Percentiles rank a stretch among this genome's conserved stretches.
phyloP scores from a whole-genome alignment of 1,140 invertebrate species.

The Plutomurus gul region DNA sequence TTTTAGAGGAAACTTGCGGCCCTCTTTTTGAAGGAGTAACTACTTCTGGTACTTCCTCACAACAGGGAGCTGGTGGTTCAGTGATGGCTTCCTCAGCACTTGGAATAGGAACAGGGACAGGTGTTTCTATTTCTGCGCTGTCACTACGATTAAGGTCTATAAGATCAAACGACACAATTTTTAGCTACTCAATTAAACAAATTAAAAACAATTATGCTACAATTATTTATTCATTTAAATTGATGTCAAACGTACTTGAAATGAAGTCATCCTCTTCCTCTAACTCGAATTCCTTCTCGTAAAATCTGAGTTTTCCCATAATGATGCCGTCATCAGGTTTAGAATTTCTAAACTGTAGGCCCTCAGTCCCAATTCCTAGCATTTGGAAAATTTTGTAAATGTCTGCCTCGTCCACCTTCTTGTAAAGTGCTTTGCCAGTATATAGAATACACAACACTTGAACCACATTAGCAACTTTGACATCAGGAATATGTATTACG shows the following conservation, averaged over 20 bases:
- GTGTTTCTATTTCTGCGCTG: too few species aligned
- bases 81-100: too few species aligned
- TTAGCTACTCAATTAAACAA: neutral
- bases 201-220: neutral
- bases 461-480: neutral
- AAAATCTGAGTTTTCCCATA: neutral
- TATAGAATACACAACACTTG: conserved; percentile 1
- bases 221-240: neutral
- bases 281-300: neutral
- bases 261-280: neutral
- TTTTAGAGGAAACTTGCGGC: neutral
- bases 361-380: neutral
- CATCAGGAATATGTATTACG: neutral
- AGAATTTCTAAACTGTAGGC: neutral
- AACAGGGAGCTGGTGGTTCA: too few species aligned
- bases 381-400: conserved; percentile 1
- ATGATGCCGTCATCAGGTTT: neutral
- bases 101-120: too few species aligned
- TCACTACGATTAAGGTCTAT: too few species aligned
- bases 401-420: neutral
- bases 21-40: too few species aligned
- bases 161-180: too few species aligned
- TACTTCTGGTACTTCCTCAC: neutral
- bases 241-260: neutral
- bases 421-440: neutral